Evolutionary conservation across 2,888 invertebrate species (phyloP).

Genomic region (Rhopalosiphum nymphaeae): DNA sequence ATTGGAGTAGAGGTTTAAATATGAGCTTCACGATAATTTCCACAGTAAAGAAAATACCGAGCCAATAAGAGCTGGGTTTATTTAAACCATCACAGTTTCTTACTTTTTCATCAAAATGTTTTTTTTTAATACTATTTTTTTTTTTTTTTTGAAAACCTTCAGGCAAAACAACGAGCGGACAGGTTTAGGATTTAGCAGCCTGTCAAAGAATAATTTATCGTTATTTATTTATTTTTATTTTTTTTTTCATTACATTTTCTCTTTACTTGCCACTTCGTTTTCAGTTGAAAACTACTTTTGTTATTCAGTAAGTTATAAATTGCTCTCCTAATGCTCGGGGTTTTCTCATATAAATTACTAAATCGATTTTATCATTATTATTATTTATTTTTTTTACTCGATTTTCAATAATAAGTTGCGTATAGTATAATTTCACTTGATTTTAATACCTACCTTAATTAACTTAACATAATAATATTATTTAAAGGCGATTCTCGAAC

Average conservation of each 20-base stretch:
- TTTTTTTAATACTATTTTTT: conserved; percentile 36
- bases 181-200: conserved; percentile 59
- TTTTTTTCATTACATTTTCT: conserved; percentile 56
- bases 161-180: conserved; percentile 50
- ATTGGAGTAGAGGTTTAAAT: conserved; percentile 15
- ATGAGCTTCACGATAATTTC: neutral
- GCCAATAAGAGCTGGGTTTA: conserved; percentile 9
- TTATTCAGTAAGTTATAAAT: conserved; percentile 58
- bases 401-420: neutral
- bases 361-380: conserved; percentile 16
- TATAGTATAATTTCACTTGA: neutral
- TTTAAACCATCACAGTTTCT: conserved; percentile 33
- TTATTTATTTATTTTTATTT: conserved; percentile 36
- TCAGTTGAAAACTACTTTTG: conserved; percentile 41
- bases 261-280: conserved; percentile 46
- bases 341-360: conserved; percentile 40
- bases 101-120: conserved; percentile 53
- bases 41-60: conserved; percentile 19
- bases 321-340: neutral
- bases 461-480: neutral
- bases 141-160: conserved; percentile 37
- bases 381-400: neutral
- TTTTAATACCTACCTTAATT: neutral
- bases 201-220: conserved; percentile 63
- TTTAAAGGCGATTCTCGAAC: neutral